phyloP scores from a whole-genome alignment of 2,888 invertebrate genomes.

The Drosophila mimetica region DNA sequence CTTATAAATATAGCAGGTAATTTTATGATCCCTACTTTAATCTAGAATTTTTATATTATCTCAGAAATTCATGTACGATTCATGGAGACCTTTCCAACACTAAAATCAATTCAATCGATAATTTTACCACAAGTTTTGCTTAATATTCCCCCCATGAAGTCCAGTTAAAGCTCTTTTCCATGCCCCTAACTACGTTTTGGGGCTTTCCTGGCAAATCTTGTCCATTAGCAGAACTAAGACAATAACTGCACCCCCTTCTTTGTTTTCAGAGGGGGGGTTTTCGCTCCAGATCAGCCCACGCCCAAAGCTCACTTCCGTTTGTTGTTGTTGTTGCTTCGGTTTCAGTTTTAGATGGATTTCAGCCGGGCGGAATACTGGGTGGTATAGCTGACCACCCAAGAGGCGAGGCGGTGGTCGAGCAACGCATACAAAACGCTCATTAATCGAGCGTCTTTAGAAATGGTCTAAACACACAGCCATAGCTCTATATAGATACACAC shows the following conservation, averaged over 20 bases:
- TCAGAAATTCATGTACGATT: too few species aligned
- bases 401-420: conserved; percentile 57
- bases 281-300: conserved; percentile 21
- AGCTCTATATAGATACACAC: neutral
- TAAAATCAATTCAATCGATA: neutral
- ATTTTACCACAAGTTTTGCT: neutral
- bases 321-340: conserved; percentile 9
- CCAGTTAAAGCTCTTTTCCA: conserved; percentile 22
- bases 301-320: conserved; percentile 42
- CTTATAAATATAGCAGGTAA: too few species aligned
- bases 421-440: conserved; percentile 75
- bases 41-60: too few species aligned
- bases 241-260: conserved; percentile 24
- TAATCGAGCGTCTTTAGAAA: conserved; percentile 58
- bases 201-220: conserved; percentile 33
- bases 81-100: too few species aligned
- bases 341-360: conserved; percentile 29
- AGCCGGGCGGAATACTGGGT: conserved; percentile 48
- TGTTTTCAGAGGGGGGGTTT: neutral
- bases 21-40: too few species aligned
- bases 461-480: conserved; percentile 22
- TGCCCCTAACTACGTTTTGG: conserved; percentile 21
- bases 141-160: neutral
- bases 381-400: conserved; percentile 60
- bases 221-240: conserved; percentile 44